Conservation (phyloP, 2,113 vertebrate genomes). For the Istiophorus platypterus region DNA sequence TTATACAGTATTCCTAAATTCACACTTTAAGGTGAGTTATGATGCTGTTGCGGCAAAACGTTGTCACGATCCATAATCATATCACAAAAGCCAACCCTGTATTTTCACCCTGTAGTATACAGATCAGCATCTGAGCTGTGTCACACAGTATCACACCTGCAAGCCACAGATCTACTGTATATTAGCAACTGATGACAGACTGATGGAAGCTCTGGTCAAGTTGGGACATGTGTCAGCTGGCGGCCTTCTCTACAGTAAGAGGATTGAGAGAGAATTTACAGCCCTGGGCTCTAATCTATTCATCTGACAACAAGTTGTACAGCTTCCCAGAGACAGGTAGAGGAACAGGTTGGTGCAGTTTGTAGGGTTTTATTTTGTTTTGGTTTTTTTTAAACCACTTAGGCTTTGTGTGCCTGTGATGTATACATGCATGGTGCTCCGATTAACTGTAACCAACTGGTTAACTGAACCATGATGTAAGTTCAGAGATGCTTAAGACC, state of each 20-base stretch:
- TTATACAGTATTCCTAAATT: background rate
- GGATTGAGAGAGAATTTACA: conserved; percentile 48
- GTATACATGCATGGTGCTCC: background rate
- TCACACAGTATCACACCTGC: background rate
- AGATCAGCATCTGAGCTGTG: background rate
- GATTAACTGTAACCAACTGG: background rate
- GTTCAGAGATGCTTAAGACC: background rate
- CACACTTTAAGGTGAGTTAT: background rate
- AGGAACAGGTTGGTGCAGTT: background rate
- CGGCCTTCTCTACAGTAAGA: conserved; percentile 38
- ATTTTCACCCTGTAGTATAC: background rate
- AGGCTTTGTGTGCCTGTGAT: background rate
- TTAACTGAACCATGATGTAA: background rate
- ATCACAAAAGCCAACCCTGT: background rate
- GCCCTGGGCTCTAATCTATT: conserved; percentile 48
- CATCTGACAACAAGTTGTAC: conserved; percentile 7
- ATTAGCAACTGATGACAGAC: conserved; percentile 14
- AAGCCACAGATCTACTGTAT: background rate
- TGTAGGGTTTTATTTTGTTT: no score
- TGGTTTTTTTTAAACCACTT: background rate
- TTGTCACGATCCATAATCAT: background rate
- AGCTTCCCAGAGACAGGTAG: conserved; percentile 9
- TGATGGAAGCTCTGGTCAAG: conserved; percentile 20
- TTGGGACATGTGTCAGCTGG: conserved; percentile 33
- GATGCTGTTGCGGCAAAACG: background rate